Evolutionary conservation across 2,888 invertebrate genomes (phyloP), one percentile per base, ranked within the genome.

Genomic region (Boloria selene): DNA sequence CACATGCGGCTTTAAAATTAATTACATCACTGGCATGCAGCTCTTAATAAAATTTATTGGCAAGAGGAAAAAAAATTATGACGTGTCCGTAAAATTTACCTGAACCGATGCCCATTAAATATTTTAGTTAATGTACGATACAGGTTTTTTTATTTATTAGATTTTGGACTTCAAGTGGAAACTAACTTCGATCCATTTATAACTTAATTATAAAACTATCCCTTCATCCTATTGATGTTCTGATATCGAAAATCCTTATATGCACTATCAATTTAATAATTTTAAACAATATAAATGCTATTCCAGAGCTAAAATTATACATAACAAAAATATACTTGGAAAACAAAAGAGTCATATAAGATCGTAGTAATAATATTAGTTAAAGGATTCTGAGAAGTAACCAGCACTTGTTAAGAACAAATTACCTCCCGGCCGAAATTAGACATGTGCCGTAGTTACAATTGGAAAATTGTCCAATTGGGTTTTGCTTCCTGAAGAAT

Each of bases 401-500:
- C 62, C n/a, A 51, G 65, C 51, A 61, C 64, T 70, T 62, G 69
- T 68, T 68, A 65, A 64, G 58, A 47, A 44, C 54, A 55, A 68
- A 58, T 68, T 65, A 66, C 79, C 80, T 79, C 80, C 76, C 75
- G 80, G 82, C 82, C 82, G 82, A 88, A 87, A 84, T 87, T 85
- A 86, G 79, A 79, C 75, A 76, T 80, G 79, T 80, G 81, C 82
- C 80, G 80, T 78, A 73, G 81, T 69, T 77, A 77, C 89, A 91
- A 91, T 89, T 90, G 91, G 81, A 86, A 89, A 88, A 91, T 91
- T 90, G 87, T 73, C 85, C 90, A 90, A 90, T 91, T 91, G 86
- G 86, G 86, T 86, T 86, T 84, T 79, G 83, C 79, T 84, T 89
- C 89, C 87, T 87, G 83, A 83, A 84, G 75, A 78, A 69, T 61